Evolutionary conservation across 2,888 invertebrate species (phyloP), one percentile per base, ranked within the genome.

Genomic region (Synanthedon myopaeformis): DNA sequence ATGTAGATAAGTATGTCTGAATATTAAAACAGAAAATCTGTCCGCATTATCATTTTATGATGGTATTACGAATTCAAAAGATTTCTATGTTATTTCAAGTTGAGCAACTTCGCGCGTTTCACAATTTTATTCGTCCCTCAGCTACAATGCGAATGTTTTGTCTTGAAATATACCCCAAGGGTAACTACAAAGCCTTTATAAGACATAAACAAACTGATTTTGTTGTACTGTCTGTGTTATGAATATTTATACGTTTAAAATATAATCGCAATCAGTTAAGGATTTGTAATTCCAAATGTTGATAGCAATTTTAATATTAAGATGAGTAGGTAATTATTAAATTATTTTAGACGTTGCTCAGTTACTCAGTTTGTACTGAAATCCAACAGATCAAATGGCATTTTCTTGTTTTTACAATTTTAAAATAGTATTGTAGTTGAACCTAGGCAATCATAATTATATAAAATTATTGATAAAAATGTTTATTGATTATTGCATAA

Each of bases 61-160:
- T 10, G 35, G 35, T 35, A 35, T 35, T 35, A 35, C 1, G 67
- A 66, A 61, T 57, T 57, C 52, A 65, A 63, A 72, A 73, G 67
- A 49, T 17, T 49, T 19, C 61, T 61, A 60, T 66, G 65, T 64
- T 64, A 60, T 71, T 69, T 69, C 70, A 65, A 63, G 64, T 63
- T 62, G 64, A 62, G 64, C 59, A 80, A 82, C 74, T 79, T 80
- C 60, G 67, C 69, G 69, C 67, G 69, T 74, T 72, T 67, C 69
- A 78, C 79, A 78, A 76, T 81, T 77, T 79, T 77, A 83, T 82
- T 73, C 64, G 72, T 84, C 85, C 83, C 83, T 72, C 69, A 73
- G 79, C 77, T 73, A 67, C 78, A 78, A 81, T 85, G 76, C 66
- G 69, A 79, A 72, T 76, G 75, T 76, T 82, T 76, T 70, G 71